These are phyloP conservation scores for Hoplodrina blanda DNA, from an alignment of 2,888 invertebrate species.

Conservation along the genomic window DNA sequence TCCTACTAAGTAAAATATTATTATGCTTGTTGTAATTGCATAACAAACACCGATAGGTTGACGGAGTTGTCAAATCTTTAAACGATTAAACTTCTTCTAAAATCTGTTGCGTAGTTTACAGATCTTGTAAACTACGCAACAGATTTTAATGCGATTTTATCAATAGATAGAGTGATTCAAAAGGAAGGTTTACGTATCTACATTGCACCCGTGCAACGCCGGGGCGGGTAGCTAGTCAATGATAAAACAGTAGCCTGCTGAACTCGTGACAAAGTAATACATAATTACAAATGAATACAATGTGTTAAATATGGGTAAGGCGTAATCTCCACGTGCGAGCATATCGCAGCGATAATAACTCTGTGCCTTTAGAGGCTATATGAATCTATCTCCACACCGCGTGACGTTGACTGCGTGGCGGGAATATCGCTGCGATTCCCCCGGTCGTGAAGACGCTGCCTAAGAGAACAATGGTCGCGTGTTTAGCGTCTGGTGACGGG, in stretches of 20 bases:
- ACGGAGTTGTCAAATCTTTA: no score
- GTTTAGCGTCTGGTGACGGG: constrained; percentile 88
- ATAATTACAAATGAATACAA: constrained; percentile 62
- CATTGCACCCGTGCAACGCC: no score
- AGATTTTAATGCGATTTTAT: no score
- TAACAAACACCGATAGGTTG: no score
- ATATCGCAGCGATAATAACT: background rate
- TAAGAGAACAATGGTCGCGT: constrained; percentile 20
- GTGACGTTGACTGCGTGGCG: background rate
- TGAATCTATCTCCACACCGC: background rate
- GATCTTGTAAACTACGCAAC: no score
- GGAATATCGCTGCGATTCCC: background rate
- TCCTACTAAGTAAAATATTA: no score
- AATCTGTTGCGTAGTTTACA: no score
- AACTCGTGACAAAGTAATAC: constrained; percentile 48
- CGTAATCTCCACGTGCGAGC: background rate
- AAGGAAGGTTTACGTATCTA: no score
- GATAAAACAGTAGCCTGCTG: constrained; percentile 32
- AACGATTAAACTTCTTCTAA: no score
- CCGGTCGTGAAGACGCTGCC: background rate
- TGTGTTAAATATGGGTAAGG: constrained; percentile 24
- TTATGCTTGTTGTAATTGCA: no score
- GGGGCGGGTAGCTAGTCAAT: no score
- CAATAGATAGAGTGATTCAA: no score
- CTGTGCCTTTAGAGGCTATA: background rate